These are phyloP conservation scores for Megastigmus dorsalis DNA, from an alignment of 2,888 invertebrate species.

Conservation along the genomic window DNA sequence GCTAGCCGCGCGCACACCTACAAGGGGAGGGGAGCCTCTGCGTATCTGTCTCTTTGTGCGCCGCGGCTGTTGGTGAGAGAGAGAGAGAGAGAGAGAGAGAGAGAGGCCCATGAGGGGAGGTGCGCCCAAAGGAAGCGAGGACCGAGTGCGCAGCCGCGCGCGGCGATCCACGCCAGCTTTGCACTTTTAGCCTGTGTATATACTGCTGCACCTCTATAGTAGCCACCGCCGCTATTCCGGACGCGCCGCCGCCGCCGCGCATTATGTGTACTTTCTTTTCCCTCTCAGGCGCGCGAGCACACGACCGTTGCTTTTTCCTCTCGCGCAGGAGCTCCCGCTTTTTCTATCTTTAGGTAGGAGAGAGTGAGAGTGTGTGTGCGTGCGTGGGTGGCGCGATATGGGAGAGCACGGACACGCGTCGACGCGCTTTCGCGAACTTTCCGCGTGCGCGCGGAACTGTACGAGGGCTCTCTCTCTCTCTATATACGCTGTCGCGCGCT, in stretches of 20 bases:
- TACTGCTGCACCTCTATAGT: too few species aligned
- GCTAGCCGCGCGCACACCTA: slow-evolving; percentile 58
- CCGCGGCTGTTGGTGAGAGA: background rate
- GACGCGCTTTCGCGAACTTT: background rate
- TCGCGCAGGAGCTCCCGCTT: too few species aligned
- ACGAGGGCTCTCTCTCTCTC: too few species aligned
- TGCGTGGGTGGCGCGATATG: too few species aligned
- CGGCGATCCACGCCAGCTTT: too few species aligned
- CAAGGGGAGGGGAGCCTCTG: slow-evolving; percentile 2
- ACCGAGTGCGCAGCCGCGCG: slow-evolving; percentile 5
- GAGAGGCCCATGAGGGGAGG: background rate
- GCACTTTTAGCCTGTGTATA: too few species aligned
- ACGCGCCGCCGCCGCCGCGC: too few species aligned
- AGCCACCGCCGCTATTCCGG: too few species aligned
- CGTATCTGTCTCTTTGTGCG: too few species aligned
- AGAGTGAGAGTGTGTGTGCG: background rate
- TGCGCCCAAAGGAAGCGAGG: background rate
- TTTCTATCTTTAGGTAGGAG: background rate
- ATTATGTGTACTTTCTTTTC: too few species aligned
- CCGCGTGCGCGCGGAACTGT: too few species aligned
- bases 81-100: background rate
- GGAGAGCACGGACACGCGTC: background rate
- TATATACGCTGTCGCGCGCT: too few species aligned
- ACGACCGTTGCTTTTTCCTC: background rate
- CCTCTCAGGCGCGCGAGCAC: background rate